Evolutionary conservation across 1,140 invertebrate species (phyloP).

Genomic region (Glomeris maerens): DNA sequence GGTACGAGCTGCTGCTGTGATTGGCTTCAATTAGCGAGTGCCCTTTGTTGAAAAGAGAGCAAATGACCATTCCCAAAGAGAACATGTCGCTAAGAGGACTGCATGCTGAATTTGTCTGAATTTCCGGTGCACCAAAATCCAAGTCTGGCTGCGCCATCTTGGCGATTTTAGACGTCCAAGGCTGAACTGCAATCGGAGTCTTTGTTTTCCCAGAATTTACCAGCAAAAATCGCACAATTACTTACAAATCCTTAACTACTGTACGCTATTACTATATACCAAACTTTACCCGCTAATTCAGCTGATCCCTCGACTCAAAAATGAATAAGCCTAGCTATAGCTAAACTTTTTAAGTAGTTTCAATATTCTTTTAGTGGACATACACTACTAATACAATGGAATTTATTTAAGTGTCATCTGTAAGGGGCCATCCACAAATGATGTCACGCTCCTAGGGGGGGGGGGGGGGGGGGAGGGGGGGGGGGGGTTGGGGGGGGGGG

Average conservation of each 20-base stretch:
- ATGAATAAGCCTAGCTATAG: no score
- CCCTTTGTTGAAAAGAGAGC: conserved; percentile 78
- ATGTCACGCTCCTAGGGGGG: no score
- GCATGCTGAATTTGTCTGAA: conserved; percentile 65
- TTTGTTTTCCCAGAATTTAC: conserved; percentile 29
- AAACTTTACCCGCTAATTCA: background rate
- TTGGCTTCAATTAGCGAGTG: conserved; percentile 71
- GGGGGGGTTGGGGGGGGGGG: no score
- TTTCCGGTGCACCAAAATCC: conserved; percentile 82
- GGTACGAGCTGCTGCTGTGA: conserved; percentile 69
- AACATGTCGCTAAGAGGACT: conserved; percentile 87
- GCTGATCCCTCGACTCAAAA: conserved; percentile 3
- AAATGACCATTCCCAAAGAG: conserved; percentile 82
- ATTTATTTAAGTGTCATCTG: no score
- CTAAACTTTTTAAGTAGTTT: no score
- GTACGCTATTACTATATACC: background rate
- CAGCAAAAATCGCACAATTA: conserved; percentile 12
- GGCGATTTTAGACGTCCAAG: conserved; percentile 73
- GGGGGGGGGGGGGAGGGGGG: no score
- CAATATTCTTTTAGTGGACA: no score
- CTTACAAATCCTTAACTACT: conserved; percentile 1
- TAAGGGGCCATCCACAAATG: no score
- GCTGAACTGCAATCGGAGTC: conserved; percentile 52
- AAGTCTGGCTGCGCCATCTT: conserved; percentile 88
- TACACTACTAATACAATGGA: no score